Evolutionary conservation across 2,888 invertebrate genomes (phyloP), one percentile per base, ranked within the genome.

Genomic region (Bhutanitis thaidina): DNA sequence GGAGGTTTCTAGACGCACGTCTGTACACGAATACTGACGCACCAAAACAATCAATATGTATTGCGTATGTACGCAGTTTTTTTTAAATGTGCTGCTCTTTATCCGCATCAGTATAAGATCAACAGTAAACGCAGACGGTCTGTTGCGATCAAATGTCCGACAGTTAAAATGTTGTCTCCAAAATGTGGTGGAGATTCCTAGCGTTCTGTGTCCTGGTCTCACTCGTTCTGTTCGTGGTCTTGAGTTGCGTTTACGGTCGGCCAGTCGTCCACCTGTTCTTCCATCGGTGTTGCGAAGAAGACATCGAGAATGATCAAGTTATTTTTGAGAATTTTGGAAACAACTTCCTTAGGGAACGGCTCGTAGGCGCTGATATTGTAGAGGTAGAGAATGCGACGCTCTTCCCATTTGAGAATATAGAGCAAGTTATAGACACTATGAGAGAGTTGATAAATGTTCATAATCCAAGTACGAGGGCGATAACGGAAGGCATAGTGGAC

Each of bases 121-220:
- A 38, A 30, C 41, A 5, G 20, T 40, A 34, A 27, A 37, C 30
- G 36, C 35, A 35, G 34, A 15, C 27, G 43, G 35, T 54, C 52
- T 41, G 20, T 12, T 14, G 20, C 43, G 15, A 53, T 45, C 12
- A 38, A 13, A 29, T 48, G 43, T 35, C 1, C 20, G 25, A 10
- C 32, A 38, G 27, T 38, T 50, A 44, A 41, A 20, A 59, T 53
- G 54, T 47, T 29, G 32, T 14, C 36, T 8, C 40, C 36, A 71
- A 67, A 57, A 84, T 87, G 88, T 85, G 81, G 87, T 81, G 85
- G 61, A 62, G 87, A 45, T 71, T 86, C 34, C 49, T 87, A 2
- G 77, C 77, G 0, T 88, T 88, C 53, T 88, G 87, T 46, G 53
- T 84, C 0, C 58, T 88, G 4, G 83, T 84, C 0, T 73, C 80